phyloP scores from a whole-genome alignment of 1,140 invertebrate genomes.

The Gryllus bimaculatus region DNA sequence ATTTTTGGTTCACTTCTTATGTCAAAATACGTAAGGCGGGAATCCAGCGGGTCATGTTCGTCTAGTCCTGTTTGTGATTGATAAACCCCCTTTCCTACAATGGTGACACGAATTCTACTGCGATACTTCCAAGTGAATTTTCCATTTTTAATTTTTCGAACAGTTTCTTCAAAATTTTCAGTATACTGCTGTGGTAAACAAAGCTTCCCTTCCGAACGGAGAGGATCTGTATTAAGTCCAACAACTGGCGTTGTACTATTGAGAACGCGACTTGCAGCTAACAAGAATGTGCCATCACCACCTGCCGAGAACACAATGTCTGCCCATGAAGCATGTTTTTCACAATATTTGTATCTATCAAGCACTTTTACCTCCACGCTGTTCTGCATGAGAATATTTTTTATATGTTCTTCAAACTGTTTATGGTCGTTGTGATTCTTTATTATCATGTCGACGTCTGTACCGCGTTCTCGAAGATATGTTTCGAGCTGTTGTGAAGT shows the following conservation, averaged over 20 bases:
- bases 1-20: too few relatives aligned
- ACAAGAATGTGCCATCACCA: slow-evolving; percentile 95
- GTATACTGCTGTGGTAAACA: slow-evolving; percentile 75
- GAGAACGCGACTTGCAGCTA: slow-evolving; percentile 78
- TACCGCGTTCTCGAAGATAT: background rate
- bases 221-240: slow-evolving; percentile 94
- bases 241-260: slow-evolving; percentile 76
- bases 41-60: too few relatives aligned
- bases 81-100: slow-evolving; percentile 31
- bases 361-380: background rate
- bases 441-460: background rate
- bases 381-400: background rate
- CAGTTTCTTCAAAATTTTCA: slow-evolving; percentile 55
- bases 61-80: too few relatives aligned
- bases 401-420: background rate
- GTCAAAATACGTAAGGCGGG: too few relatives aligned
- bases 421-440: background rate
- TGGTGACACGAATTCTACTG: slow-evolving; percentile 75
- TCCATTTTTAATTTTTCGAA: slow-evolving; percentile 59
- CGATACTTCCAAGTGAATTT: slow-evolving; percentile 74
- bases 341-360: background rate
- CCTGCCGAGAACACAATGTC: slow-evolving; percentile 92
- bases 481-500: background rate
- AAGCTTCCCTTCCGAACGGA: slow-evolving; percentile 84
- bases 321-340: slow-evolving; percentile 52